Base-by-base conservation (phyloP, 2,113 vertebrate species). In the Sturnira hondurensis region DNA sequence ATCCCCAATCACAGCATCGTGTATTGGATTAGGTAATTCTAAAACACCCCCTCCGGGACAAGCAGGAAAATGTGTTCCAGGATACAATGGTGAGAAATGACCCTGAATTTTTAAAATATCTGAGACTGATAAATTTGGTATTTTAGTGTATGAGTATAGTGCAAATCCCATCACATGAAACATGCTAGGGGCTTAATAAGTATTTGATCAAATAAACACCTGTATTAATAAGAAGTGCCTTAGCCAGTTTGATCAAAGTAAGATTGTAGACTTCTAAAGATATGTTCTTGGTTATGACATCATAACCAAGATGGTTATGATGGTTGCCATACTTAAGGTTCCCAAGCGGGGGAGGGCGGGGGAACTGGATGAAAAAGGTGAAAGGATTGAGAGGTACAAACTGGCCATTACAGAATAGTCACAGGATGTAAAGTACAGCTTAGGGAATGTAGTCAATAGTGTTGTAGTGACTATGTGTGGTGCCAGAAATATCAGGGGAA, bases 41-140 rank as follows among this genome's bases (percentile, higher is more conserved):
- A 98, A 99, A 90, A 98, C 98, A 19, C 99, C 99, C 96, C 99
- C 99, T 92, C 98, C 99, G 3, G 99, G 99, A 47, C 99, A 99
- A 98, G 99, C 99, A 85, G 99, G 99, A 68, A 99, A 99, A 97
- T 98, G 99, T 13, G 99, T 99, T 63, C 99, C 99, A 74, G 99
- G 99, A 89, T 99, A 99, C 96, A 99, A 99, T 50, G 99, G 99
- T 99, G 98, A 98, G 98, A 93, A 61, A 67, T 77, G 47, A 81
- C 9, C 3, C 12, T 67, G 13, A 43, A 31, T n/a, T 70, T 91
- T 89, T 68, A 5, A 88, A 89, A 78, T 76, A 61, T 33, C 0
- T 41, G n/a, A 70, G 74, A 5, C 45, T 92, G 68, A 77, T 45
- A 54, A 45, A 84, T 50, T 67, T 81, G 31, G 1, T 31, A 4